A percentile compares a stretch with the other conserved stretches of the same genome.
These are phyloP conservation scores for Anas platyrhynchos DNA, from an alignment of 2,113 vertebrate genomes.

Conservation along the genomic window DNA sequence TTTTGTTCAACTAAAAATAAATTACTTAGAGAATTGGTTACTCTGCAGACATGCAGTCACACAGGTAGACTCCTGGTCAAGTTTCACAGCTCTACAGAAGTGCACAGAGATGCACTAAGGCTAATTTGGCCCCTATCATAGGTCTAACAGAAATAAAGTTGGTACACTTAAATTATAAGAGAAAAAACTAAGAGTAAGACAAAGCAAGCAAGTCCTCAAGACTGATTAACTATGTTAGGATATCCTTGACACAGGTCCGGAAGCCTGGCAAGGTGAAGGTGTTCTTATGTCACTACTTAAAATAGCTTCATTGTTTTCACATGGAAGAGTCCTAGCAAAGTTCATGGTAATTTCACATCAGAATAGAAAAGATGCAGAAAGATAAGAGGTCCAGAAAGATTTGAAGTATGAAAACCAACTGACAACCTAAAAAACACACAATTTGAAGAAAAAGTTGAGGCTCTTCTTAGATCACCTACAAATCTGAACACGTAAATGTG, in stretches of 20 bases:
- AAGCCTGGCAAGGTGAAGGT: slow-evolving; percentile 1
- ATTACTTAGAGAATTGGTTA: slow-evolving; percentile 2
- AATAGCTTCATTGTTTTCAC: slow-evolving; percentile 1
- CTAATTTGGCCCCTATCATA: not conserved
- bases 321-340: not conserved
- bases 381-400: not conserved
- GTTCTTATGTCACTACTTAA: not conserved
- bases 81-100: slow-evolving; percentile 20
- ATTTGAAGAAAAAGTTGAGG: not conserved
- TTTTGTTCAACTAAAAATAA: slow-evolving; percentile 15
- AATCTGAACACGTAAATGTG: not conserved
- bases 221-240: not conserved
- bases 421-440: not conserved
- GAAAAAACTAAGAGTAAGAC: not conserved
- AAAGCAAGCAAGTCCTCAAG: not conserved
- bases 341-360: not conserved
- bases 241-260: not conserved
- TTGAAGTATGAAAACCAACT: not conserved
- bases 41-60: not conserved
- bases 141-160: not conserved
- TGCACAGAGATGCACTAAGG: not conserved
- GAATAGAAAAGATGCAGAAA: not conserved
- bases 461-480: not conserved
- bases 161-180: not conserved
- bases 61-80: not conserved